Evolutionary conservation across 2,113 vertebrate species (phyloP).

Genomic region (Phalacrocorax brasilianus): DNA sequence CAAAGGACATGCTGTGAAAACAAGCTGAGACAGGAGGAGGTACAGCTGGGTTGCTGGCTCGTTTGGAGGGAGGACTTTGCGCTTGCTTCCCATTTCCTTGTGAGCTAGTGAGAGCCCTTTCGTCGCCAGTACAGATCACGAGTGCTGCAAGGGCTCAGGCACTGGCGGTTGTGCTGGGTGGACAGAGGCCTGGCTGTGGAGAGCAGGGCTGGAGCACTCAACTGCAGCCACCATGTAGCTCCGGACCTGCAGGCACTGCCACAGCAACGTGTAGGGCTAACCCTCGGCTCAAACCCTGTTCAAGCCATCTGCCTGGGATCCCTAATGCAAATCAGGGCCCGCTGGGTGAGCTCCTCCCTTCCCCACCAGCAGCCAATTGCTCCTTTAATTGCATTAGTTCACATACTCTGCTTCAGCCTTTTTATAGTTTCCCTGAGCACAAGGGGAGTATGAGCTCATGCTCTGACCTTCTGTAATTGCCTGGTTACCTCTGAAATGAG

Average conservation of each 20-base stretch:
- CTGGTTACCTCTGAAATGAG: neutral
- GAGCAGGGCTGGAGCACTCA: fast-evolving
- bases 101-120: neutral
- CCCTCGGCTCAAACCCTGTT: fast-evolving
- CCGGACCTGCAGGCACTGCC: fast-evolving
- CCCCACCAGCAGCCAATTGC: neutral
- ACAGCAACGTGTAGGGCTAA: fast-evolving
- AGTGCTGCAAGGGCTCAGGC: neutral
- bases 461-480: neutral
- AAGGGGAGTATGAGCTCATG: neutral
- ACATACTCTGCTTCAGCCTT: neutral
- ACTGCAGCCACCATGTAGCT: fast-evolving
- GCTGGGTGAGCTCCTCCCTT: neutral
- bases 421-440: neutral
- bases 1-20: neutral
- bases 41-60: constrained; percentile 21
- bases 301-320: neutral
- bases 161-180: fast-evolving
- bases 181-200: neutral
- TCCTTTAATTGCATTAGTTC: neutral
- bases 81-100: neutral
- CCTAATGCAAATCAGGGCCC: neutral
- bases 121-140: fast-evolving
- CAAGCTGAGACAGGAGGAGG: neutral
- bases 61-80: neutral